Base-by-base conservation (phyloP, 2,888 invertebrate species). In the Arctia plantaginis region DNA sequence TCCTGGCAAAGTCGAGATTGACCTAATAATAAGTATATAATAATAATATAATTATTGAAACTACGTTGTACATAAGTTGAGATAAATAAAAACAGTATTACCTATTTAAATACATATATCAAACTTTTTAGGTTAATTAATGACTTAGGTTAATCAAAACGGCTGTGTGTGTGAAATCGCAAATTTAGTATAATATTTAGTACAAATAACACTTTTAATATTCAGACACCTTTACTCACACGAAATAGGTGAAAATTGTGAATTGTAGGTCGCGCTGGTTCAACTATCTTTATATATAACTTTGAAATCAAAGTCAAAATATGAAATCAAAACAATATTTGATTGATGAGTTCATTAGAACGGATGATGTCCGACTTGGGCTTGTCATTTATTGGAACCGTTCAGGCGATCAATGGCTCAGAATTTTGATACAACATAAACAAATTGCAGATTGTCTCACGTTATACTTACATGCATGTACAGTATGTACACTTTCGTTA, bases 321-420 rank as follows among this genome's bases (percentile, higher is more conserved):
- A 85, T 69, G 86, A 85, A 84, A 80, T 78, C 80, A 85, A 83
- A 83, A 70, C 59, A 20, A 8, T 79, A 81, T 72, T 79, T 89
- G 90, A 90, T 90, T 88, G 88, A 90, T 90, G 85, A 81, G 78
- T 87, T 83, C 30, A 86, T 86, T 86, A 85, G 87, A 87, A 86
- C 81, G 73, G 80, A 82, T 85, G 85, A 88, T 88, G 86, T 82
- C 79, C 73, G 77, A 81, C 73, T 80, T 82, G 75, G 81, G 76
- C 79, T 78, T 76, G 80, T 81, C 77, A 80, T 81, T 83, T 79
- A 76, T 81, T 80, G 82, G 80, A 82, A 79, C 79, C 77, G 80
- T 84, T 81, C 85, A 83, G 79, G 79, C 76, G 79, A 83, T 82
- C 85, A 84, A 79, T 86, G 83, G 85, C 85, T 84, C 84, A 85